phyloP scores from a whole-genome alignment of 2,888 invertebrate species.

The Melolontha melolontha region DNA sequence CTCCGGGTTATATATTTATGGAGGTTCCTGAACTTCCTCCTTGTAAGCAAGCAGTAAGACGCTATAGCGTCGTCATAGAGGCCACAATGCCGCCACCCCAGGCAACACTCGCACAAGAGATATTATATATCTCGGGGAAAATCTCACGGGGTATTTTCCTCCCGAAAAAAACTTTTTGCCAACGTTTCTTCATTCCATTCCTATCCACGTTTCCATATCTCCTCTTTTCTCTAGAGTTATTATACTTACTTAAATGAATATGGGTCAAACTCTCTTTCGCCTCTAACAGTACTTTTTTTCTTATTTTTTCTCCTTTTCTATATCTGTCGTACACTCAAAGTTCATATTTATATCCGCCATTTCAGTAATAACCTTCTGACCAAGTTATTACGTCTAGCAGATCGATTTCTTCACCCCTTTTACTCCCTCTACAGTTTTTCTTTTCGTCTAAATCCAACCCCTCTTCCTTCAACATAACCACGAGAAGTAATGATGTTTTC shows the following conservation, averaged over 20 bases:
- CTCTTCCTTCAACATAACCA: background rate
- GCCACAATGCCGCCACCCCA: slow-evolving; percentile 12
- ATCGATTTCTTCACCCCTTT: slow-evolving; percentile 16
- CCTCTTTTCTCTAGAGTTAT: slow-evolving; percentile 24
- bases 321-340: slow-evolving; percentile 16
- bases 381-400: slow-evolving; percentile 25
- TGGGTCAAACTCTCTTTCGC: slow-evolving; percentile 22
- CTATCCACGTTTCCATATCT: slow-evolving; percentile 25
- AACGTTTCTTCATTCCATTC: slow-evolving; percentile 18
- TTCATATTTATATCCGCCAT: slow-evolving; percentile 37
- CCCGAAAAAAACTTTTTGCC: slow-evolving; percentile 18
- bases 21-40: slow-evolving; percentile 4
- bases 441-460: background rate
- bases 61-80: slow-evolving; percentile 1
- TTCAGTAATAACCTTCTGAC: slow-evolving; percentile 31
- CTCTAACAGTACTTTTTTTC: background rate
- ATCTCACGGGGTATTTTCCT: slow-evolving; percentile 23
- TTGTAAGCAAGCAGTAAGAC: slow-evolving; percentile 10
- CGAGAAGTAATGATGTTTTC: too few relatives aligned
- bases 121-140: slow-evolving; percentile 28
- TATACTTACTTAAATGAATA: slow-evolving; percentile 32
- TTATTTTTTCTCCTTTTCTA: slow-evolving; percentile 9
- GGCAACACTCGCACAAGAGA: slow-evolving; percentile 12
- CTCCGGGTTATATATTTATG: slow-evolving; percentile 33
- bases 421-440: background rate